Base-by-base conservation (phyloP, 2,888 invertebrate species). In the Alviniconcha strummeri region DNA sequence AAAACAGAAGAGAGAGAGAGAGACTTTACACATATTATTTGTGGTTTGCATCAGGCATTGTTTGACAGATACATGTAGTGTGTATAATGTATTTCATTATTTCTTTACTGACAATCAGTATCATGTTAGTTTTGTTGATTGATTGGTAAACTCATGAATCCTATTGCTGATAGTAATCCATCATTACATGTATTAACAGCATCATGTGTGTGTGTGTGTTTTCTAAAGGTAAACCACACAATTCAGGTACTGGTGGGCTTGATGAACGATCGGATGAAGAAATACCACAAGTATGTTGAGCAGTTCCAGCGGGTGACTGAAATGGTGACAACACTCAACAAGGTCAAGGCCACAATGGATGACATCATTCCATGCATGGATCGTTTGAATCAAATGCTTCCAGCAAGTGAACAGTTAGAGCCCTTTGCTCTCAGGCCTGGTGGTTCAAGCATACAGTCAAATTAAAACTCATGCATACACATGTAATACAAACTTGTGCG, bases 311-410 rank as follows among this genome's bases (percentile, higher is more conserved):
- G 97, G 89, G 96, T 97, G 0, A 96, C 96, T 79, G 97, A 97
- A 86, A 95, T 98, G 17, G 96, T 97, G 0, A 96, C 97, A 89
- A 97, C 97, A 91, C 94, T 98, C 82, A 96, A 96, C 69, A 95
- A 97, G 56, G 97, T 98, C 91, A 96, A 97, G 92, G 96, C 96
- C 83, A 94, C 97, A 83, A 94, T 98, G 36, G 97, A 97, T 93
- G 96, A 97, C 94, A 97, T 97, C 0, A 94, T 98, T 1, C 97
- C 97, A 92, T 96, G 97, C 80, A 95, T 98, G 92, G 97, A 98
- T 92, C 96, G 96, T 19, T 95, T 98, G 76, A 98, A 98, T 91
- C 96, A 96, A 90, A 94, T 96, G 87, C 94, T 98, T 64, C 97
- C 98, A 56, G 95, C 96, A 79, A 96, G 96, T 36, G 97, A 97